Evolutionary conservation across 2,888 invertebrate genomes (phyloP), one percentile per base, ranked within the genome.

Genomic region (Eilema caniola): DNA sequence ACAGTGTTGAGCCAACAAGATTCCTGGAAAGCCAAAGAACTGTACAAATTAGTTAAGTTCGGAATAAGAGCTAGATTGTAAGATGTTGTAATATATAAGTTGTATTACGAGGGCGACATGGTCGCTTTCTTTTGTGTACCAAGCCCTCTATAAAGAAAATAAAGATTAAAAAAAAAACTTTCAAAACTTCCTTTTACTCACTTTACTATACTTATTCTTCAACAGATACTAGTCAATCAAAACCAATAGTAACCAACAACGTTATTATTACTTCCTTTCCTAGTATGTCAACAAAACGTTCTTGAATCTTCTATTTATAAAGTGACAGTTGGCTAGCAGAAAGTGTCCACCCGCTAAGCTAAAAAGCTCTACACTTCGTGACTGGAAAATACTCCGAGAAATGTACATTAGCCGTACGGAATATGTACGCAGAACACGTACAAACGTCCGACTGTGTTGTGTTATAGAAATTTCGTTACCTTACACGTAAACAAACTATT

Each of bases 361-460:
- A 57, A 56, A 66, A 66, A 66, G 57, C 66, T 25, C 57, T 11
- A 23, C 66, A 37, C 24, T 66, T 33, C 66, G 66, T 66, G 56
- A 66, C 66, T 24, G 14, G 57, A 57, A 24, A 57, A 33, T 65
- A 56, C 64, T 65, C 53, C 53, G 7, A 28, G 16, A 23, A 53
- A 25, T 10, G 66, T 66, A 57, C 10, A 66, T 66, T 33, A 57
- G 56, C 53, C 11, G 24, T 4, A 25, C 1, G 16, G 5, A 33
- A 23, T 66, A 20, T 16, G 66, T 66, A 66, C 57, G 16, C 57
- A 11, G 24, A 24, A 37, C 66, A 66, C 57, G 66, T 66, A 23
- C 57, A 10, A 20, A 33, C 33, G 25, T 41, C 53, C 53, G 0
- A 31, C 64, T 65, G 23, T 64, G 31, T 65, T 65, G 31, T 53